A percentile compares a stretch with the other conserved stretches of the same genome.
phyloP scores from a whole-genome alignment of 2,888 invertebrate genomes.

The Zygaena filipendulae region DNA sequence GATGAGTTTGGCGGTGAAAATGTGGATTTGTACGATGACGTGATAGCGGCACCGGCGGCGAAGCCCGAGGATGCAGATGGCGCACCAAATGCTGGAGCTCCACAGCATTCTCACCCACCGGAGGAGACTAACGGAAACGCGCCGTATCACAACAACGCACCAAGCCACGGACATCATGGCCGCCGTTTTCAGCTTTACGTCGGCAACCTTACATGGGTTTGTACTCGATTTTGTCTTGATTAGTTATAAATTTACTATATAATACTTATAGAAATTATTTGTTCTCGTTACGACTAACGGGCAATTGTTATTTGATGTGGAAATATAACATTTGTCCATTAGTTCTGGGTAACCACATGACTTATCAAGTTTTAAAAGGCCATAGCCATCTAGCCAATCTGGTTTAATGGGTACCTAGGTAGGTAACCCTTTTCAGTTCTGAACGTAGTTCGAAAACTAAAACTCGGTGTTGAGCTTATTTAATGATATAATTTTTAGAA shows the following conservation, averaged over 20 bases:
- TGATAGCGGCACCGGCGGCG: constrained; percentile 82
- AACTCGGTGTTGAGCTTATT: no score
- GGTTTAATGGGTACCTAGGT: no score
- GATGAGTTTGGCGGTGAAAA: constrained; percentile 88
- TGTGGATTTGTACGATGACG: constrained; percentile 96
- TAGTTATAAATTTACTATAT: constrained; percentile 21
- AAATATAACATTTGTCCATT: no score
- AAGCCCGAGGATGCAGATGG: constrained; percentile 69
- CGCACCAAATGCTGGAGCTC: constrained; percentile 66
- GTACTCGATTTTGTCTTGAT: constrained; percentile 55
- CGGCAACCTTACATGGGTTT: constrained; percentile 98
- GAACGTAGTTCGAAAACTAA: no score
- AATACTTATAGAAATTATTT: constrained; percentile 18
- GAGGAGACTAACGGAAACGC: constrained; percentile 76
- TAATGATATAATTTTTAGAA: no score
- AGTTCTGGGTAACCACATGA: not conserved
- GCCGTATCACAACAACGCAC: constrained; percentile 78
- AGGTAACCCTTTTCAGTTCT: no score
- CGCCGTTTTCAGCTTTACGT: constrained; percentile 94
- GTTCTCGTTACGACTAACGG: constrained; percentile 12
- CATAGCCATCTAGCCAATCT: no score
- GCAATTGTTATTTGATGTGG: not conserved
- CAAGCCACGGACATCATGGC: constrained; percentile 79
- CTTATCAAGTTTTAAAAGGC: no score
- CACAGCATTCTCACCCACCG: constrained; percentile 60